These are phyloP conservation scores for Cephus sareptanus DNA, from an alignment of 2,888 invertebrate species.

Conservation along the genomic window DNA sequence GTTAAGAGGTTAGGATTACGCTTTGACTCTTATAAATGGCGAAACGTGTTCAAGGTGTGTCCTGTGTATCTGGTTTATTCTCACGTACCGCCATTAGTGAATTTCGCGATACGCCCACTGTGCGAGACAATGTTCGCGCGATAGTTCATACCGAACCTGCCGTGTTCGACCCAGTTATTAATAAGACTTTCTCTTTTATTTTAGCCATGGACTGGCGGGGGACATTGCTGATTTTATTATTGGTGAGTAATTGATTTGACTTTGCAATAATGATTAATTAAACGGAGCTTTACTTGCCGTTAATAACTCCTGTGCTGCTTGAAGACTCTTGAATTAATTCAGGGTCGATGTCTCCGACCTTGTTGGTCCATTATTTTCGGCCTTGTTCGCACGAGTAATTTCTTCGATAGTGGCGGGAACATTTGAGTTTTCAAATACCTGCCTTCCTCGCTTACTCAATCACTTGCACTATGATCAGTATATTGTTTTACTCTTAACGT, in stretches of 20 bases:
- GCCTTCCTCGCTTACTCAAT: not conserved
- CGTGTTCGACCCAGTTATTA: slow-evolving; percentile 56
- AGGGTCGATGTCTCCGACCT: not conserved
- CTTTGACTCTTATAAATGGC: not conserved
- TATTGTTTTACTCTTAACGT: not conserved
- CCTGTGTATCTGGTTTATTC: not conserved
- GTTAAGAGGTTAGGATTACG: not conserved
- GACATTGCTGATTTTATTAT: slow-evolving; percentile 49
- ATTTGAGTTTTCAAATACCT: not conserved
- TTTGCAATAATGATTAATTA: not conserved
- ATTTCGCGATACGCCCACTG: not conserved
- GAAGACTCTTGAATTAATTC: not conserved
- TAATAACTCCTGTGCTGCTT: not conserved
- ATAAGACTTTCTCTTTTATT: slow-evolving; percentile 63
- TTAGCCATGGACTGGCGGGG: slow-evolving; percentile 63
- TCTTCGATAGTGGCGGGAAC: not conserved
- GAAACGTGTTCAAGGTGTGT: not conserved
- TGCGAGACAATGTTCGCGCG: slow-evolving; percentile 29
- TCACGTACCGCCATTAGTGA: not conserved
- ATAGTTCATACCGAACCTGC: slow-evolving; percentile 33
- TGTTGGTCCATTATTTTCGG: not conserved
- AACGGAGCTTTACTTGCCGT: not conserved
- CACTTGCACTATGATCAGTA: not conserved
- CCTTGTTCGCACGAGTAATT: not conserved
- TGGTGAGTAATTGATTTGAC: slow-evolving; percentile 49